phyloP scores from a whole-genome alignment of 2,888 invertebrate species.

The Adelphocoris suturalis region DNA sequence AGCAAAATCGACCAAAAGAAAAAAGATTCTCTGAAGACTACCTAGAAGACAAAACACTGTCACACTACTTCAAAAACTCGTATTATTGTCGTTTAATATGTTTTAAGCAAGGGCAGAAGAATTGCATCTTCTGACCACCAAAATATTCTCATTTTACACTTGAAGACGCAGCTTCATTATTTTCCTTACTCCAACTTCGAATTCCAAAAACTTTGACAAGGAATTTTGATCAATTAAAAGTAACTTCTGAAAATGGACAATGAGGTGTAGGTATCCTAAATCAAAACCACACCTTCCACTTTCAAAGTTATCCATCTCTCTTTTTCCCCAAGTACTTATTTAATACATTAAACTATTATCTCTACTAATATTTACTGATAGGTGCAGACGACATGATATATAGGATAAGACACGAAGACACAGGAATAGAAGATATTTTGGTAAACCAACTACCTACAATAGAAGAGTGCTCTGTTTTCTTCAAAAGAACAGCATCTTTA shows the following conservation, averaged over 20 bases:
- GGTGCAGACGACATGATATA: slow-evolving; percentile 48
- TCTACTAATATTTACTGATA: slow-evolving; percentile 45
- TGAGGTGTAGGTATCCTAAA: not conserved
- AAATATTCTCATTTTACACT: slow-evolving; percentile 2
- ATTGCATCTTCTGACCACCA: not conserved
- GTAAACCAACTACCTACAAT: slow-evolving; percentile 19
- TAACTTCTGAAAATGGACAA: slow-evolving; percentile 7
- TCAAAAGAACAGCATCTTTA: slow-evolving; percentile 6
- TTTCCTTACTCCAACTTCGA: not conserved
- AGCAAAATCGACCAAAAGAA: slow-evolving; percentile 16
- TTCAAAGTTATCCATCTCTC: not conserved
- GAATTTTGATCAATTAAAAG: not conserved
- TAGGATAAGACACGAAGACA: slow-evolving; percentile 58
- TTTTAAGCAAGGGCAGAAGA: slow-evolving; percentile 32
- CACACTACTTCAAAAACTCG: slow-evolving; percentile 55
- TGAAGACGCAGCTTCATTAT: slow-evolving; percentile 9
- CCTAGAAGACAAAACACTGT: slow-evolving; percentile 5
- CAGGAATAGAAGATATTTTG: slow-evolving; percentile 59
- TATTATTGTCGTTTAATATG: slow-evolving; percentile 65
- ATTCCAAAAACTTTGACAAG: not conserved
- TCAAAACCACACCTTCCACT: slow-evolving; percentile 40
- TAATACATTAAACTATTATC: slow-evolving; percentile 20
- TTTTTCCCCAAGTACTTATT: not conserved
- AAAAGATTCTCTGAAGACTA: not conserved
- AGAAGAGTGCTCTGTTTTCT: slow-evolving; percentile 30